Conservation (phyloP, 2,797 vertebrate species). For the Pampus argenteus region DNA sequence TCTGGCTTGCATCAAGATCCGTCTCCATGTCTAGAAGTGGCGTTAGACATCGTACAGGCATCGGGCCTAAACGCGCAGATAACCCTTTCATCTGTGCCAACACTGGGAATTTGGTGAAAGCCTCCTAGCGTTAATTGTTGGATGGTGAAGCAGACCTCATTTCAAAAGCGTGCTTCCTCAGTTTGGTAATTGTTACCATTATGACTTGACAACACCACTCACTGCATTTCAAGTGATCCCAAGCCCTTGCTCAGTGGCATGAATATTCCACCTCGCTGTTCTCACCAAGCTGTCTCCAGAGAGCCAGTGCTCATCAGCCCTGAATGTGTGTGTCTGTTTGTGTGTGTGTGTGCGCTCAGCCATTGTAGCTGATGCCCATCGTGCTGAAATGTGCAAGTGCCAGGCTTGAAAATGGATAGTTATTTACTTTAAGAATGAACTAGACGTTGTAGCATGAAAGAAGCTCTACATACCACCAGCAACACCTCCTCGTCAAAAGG, state of each 20-base stretch:
- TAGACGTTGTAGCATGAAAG: constrained; percentile 40
- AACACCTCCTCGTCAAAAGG: constrained; percentile 11
- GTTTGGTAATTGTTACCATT: constrained; percentile 76
- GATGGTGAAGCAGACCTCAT: constrained; percentile 56
- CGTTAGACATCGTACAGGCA: constrained; percentile 53
- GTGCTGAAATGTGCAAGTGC: constrained; percentile 48
- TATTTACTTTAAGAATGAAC: constrained; percentile 48
- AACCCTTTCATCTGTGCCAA: constrained; percentile 74
- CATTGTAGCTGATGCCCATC: constrained; percentile 67
- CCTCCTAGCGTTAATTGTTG: constrained; percentile 72
- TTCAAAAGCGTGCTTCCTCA: constrained; percentile 60
- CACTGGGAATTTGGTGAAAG: constrained; percentile 57
- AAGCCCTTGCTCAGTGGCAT: constrained; percentile 76
- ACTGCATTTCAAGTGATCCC: constrained; percentile 66
- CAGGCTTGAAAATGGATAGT: constrained; percentile 37
- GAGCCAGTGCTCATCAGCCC: constrained; percentile 69
- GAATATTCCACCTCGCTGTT: constrained; percentile 81
- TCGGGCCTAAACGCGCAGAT: constrained; percentile 60
- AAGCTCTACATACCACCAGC: constrained; percentile 42
- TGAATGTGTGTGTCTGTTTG: constrained; percentile 66
- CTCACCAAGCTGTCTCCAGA: constrained; percentile 73
- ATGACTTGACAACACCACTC: constrained; percentile 69
- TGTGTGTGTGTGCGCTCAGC: constrained; percentile 64
- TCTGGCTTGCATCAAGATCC: constrained; percentile 54
- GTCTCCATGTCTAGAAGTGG: constrained; percentile 47